Evolutionary conservation across 2,888 invertebrate genomes (phyloP).

Genomic region (Euplagia quadripunctaria): DNA sequence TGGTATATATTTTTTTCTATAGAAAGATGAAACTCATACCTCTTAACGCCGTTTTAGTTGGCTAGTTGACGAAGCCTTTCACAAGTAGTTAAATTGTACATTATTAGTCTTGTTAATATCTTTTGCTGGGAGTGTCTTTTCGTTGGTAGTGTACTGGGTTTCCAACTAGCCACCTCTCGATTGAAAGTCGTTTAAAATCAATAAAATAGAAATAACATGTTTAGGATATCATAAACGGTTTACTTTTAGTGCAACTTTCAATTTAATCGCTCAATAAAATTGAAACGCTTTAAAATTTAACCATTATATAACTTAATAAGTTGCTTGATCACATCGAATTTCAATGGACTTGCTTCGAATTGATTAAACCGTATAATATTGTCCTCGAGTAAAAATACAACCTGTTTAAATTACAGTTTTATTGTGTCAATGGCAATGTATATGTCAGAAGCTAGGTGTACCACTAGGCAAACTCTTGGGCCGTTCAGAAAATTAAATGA

Average conservation of each 20-base stretch:
- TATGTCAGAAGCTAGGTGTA: not conserved
- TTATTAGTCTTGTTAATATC: too few species aligned
- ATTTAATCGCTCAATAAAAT: not conserved
- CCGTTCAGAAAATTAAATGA: not conserved
- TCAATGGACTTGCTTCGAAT: not conserved
- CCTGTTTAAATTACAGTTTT: not conserved
- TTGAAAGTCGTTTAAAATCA: not conserved
- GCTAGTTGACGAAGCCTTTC: too few species aligned
- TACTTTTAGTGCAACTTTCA: not conserved
- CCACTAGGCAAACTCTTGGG: not conserved
- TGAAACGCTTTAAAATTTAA: not conserved
- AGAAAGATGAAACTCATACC: too few species aligned
- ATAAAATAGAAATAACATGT: not conserved
- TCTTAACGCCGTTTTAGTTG: too few species aligned
- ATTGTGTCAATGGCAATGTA: not conserved
- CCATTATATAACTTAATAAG: not conserved
- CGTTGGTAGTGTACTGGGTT: not conserved
- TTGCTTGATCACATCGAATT: slow-evolving; percentile 6
- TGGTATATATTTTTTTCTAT: too few species aligned
- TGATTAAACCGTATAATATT: slow-evolving; percentile 1
- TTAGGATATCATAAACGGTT: not conserved
- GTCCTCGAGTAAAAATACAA: not conserved
- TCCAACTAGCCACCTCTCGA: not conserved
- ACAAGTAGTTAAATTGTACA: too few species aligned
- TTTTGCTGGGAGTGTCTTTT: not conserved